phyloP scores from a whole-genome alignment of 2,113 vertebrate species.

The Zeus faber region DNA sequence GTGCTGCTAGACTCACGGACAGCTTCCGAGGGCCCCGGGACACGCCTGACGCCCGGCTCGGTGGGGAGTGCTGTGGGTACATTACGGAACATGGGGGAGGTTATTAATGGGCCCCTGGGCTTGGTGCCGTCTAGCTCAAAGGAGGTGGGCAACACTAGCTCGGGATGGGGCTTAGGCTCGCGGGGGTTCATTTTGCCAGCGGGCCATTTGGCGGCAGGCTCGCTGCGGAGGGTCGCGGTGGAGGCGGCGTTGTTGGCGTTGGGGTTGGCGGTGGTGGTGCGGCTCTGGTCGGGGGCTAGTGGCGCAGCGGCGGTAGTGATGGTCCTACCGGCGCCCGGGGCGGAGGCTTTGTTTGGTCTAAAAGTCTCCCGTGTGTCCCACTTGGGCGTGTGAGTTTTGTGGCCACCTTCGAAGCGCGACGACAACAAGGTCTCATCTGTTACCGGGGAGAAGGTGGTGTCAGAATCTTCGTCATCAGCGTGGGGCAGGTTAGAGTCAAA shows the following conservation, averaged over 20 bases:
- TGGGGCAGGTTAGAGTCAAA: conserved; percentile 99
- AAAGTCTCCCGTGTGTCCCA: conserved; percentile 97
- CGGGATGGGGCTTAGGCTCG: conserved; percentile 96
- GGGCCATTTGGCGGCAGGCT: conserved; percentile 91
- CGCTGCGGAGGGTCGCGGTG: conserved; percentile 89
- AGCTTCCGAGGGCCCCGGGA: conserved; percentile 98
- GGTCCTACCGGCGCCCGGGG: conserved; percentile 95
- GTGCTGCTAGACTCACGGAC: conserved; percentile 99
- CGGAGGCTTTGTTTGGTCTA: conserved; percentile 96
- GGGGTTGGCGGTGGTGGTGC: conserved; percentile 94
- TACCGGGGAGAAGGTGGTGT: conserved; percentile 99
- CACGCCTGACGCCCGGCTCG: conserved; percentile 96
- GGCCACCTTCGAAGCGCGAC: conserved; percentile 99
- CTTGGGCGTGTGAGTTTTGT: conserved; percentile 95
- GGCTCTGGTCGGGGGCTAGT: conserved; percentile 96
- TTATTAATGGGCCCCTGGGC: conserved; percentile 98
- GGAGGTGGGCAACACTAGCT: conserved; percentile 98
- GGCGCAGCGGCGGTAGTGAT: conserved; percentile 89
- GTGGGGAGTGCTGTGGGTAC: conserved; percentile 99
- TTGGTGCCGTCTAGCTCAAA: conserved; percentile 99
- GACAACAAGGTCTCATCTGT: conserved; percentile 99
- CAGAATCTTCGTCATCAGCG: conserved; percentile 99
- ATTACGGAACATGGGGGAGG: conserved; percentile 99
- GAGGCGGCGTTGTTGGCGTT: conserved; percentile 95
- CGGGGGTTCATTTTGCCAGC: conserved; percentile 97